Conservation (phyloP, 2,113 vertebrate species). For the Macquaria australasica region DNA sequence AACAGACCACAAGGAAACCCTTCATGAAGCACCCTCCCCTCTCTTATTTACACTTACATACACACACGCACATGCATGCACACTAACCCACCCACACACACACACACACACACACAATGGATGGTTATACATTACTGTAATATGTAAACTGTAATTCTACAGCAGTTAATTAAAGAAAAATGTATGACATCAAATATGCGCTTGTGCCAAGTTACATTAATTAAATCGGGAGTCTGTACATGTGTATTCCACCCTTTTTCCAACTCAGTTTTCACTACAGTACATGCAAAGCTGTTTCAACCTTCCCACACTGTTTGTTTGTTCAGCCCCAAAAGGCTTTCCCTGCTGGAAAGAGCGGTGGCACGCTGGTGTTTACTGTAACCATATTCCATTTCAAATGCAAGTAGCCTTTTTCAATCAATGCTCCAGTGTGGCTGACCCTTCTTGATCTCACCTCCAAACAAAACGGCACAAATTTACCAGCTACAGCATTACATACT, state of each 20-base stretch:
- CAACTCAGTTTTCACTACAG: conserved; percentile 47
- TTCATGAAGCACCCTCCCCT: conserved; percentile 63
- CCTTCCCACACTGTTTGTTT: conserved; percentile 72
- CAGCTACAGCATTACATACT: conserved; percentile 7
- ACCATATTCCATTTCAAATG: conserved; percentile 76
- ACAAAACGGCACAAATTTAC: conserved; percentile 38
- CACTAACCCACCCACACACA: not conserved
- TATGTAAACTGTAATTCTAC: conserved; percentile 24
- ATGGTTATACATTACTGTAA: conserved; percentile 35
- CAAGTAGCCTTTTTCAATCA: conserved; percentile 57
- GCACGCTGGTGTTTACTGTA: conserved; percentile 71
- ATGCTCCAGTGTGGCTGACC: conserved; percentile 66
- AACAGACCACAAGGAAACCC: conserved; percentile 78
- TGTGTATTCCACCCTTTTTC: not conserved
- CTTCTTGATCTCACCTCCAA: conserved; percentile 67
- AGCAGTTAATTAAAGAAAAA: conserved; percentile 40
- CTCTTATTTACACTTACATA: conserved; percentile 65
- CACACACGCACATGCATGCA: conserved; percentile 1
- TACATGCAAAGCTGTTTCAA: conserved; percentile 54
- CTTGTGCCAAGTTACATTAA: conserved; percentile 56
- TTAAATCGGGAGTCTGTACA: conserved; percentile 30
- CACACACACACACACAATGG: conserved; percentile 39
- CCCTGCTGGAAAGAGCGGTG: conserved; percentile 65
- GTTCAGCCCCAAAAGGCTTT: conserved; percentile 71
- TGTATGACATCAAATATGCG: conserved; percentile 36